phyloP scores from a whole-genome alignment of 2,888 invertebrate genomes.

The Candidula unifasciata region DNA sequence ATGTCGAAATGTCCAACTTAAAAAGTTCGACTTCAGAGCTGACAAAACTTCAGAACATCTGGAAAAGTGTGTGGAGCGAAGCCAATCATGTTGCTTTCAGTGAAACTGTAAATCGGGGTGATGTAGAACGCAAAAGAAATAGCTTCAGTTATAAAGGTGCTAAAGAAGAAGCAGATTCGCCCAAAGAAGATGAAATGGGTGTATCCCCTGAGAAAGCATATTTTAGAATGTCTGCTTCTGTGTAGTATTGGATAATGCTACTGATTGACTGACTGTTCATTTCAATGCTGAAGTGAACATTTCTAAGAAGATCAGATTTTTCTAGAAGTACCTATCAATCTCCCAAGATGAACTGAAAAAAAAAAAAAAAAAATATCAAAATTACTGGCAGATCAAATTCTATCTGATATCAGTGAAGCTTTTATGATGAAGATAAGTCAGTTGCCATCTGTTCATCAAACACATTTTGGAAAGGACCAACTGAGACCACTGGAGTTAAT shows the following conservation, averaged over 20 bases:
- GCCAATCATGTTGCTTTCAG: background rate
- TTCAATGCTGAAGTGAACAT: background rate
- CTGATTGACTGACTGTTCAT: background rate
- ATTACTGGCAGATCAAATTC: background rate
- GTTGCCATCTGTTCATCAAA: conserved; percentile 10
- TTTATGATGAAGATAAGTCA: background rate
- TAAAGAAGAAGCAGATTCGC: no score
- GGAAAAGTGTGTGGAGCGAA: conserved; percentile 10
- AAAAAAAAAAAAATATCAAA: no score
- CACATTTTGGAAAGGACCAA: background rate
- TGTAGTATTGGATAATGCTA: no score
- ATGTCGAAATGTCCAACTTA: conserved; percentile 15
- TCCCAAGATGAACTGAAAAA: no score
- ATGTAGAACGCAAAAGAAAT: conserved; percentile 1
- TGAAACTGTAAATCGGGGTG: background rate
- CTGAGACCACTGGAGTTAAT: no score
- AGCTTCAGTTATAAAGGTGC: background rate
- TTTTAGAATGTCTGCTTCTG: conserved; percentile 5
- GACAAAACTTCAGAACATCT: conserved; percentile 5
- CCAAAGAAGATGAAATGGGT: no score
- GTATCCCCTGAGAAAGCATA: conserved; percentile 7
- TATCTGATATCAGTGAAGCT: background rate
- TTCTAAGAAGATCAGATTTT: no score
- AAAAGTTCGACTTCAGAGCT: background rate
- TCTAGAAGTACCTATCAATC: background rate